Evolutionary conservation across 1,140 invertebrate genomes (phyloP).

Genomic region (Araneus ventricosus): DNA sequence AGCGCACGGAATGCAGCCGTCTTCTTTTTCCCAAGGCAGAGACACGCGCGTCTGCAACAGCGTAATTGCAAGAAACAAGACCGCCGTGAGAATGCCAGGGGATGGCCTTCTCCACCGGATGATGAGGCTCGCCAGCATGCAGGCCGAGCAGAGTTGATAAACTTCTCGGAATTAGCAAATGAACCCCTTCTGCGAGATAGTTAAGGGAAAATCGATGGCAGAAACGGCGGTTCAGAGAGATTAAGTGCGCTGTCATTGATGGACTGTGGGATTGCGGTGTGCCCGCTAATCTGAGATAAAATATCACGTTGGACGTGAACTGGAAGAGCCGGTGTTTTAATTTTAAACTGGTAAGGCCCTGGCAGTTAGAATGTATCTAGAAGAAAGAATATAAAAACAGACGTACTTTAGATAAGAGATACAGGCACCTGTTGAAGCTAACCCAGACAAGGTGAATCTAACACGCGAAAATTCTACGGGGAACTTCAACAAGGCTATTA

Average conservation of each 20-base stretch:
- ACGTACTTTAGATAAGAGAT: not conserved
- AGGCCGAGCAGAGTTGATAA: not conserved
- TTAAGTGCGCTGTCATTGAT: constrained; percentile 8
- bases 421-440: too few relatives aligned
- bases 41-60: constrained; percentile 35
- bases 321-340: not conserved
- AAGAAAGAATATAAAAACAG: not conserved
- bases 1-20: constrained; percentile 16
- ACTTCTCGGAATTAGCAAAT: constrained; percentile 23
- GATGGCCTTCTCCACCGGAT: not conserved
- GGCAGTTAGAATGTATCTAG: not conserved
- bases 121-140: not conserved
- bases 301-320: not conserved
- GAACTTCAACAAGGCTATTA: not conserved
- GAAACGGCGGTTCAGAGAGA: not conserved
- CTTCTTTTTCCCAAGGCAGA: constrained; percentile 45
- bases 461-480: not conserved
- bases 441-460: not conserved
- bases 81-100: constrained; percentile 44
- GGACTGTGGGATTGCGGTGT: not conserved
- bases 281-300: too few relatives aligned
- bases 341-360: not conserved
- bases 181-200: not conserved
- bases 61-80: constrained; percentile 36
- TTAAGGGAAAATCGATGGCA: not conserved